These are phyloP conservation scores for Amphiprion percula DNA, from an alignment of 2,113 vertebrate species.

Conservation along the genomic window DNA sequence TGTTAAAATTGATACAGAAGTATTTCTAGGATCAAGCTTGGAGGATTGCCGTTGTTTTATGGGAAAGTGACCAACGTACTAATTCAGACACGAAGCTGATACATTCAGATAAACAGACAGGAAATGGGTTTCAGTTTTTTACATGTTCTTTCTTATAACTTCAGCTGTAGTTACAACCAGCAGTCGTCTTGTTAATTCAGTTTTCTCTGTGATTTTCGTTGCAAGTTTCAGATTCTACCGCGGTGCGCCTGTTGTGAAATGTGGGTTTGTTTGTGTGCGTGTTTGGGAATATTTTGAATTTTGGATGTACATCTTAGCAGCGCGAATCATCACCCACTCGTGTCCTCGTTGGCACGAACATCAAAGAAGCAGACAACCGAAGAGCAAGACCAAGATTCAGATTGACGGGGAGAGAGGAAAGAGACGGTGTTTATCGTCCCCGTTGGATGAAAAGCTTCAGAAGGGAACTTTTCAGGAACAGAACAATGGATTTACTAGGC, in stretches of 20 bases:
- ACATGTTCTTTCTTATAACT: neutral
- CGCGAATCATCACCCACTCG: constrained; percentile 38
- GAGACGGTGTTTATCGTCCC: neutral
- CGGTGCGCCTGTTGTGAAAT: constrained; percentile 17
- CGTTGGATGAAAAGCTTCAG: constrained; percentile 14
- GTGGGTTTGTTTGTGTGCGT: constrained; percentile 10
- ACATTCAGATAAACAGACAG: no score
- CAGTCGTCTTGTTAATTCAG: neutral
- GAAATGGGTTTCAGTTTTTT: neutral
- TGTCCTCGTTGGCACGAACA: constrained; percentile 51
- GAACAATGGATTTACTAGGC: neutral
- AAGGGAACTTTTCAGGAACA: constrained; percentile 15
- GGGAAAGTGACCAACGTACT: no score
- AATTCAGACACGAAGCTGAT: no score
- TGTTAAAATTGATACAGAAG: no score
- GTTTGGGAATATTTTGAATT: constrained; percentile 27
- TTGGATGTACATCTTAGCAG: constrained; percentile 39
- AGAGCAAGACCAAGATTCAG: constrained; percentile 43
- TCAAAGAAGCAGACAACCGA: constrained; percentile 56
- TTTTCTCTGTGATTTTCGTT: constrained; percentile 20
- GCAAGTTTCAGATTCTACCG: constrained; percentile 7
- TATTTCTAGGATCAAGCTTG: no score
- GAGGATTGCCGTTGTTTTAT: no score
- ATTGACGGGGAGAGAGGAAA: constrained; percentile 12
- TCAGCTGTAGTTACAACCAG: no score